These are phyloP conservation scores for Pomatostomus ruficeps DNA, from an alignment of 2,113 vertebrate species.

Conservation along the genomic window DNA sequence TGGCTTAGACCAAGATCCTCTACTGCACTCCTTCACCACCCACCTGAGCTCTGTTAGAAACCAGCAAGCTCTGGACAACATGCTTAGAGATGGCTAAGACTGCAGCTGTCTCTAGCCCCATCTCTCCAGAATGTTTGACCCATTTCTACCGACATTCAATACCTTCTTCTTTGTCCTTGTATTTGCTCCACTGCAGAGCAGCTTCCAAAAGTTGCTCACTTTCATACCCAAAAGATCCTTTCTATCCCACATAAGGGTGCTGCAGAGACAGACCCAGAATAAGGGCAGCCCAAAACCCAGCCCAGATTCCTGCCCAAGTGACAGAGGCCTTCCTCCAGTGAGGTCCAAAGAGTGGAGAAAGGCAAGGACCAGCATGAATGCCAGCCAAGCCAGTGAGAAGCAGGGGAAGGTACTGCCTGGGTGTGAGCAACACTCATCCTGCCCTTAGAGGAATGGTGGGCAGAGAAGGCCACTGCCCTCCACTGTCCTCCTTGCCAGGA, in stretches of 20 bases:
- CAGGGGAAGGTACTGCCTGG: not conserved
- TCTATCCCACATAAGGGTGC: not conserved
- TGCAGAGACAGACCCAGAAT: not conserved
- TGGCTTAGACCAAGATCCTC: not conserved
- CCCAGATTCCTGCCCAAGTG: not conserved
- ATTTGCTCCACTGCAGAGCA: not conserved
- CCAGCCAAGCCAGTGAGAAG: not conserved
- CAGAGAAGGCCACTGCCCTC: not conserved
- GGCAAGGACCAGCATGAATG: not conserved
- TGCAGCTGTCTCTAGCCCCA: not conserved
- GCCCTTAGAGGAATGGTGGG: not conserved
- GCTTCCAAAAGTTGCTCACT: not conserved
- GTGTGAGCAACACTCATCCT: not conserved
- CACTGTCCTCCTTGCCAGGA: not conserved
- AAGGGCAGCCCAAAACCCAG: not conserved
- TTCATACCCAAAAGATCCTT: not conserved
- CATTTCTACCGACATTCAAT: not conserved
- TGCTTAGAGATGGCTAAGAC: not conserved
- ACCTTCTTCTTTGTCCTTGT: not conserved
- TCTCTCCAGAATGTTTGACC: not conserved
- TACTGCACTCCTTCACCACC: not conserved
- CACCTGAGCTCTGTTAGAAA: not conserved
- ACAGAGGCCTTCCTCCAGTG: not conserved
- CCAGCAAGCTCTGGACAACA: not conserved
- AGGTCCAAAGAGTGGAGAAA: not conserved